Evolutionary conservation across 2,888 invertebrate genomes (phyloP).

Genomic region (Drosophila kuntzei): DNA sequence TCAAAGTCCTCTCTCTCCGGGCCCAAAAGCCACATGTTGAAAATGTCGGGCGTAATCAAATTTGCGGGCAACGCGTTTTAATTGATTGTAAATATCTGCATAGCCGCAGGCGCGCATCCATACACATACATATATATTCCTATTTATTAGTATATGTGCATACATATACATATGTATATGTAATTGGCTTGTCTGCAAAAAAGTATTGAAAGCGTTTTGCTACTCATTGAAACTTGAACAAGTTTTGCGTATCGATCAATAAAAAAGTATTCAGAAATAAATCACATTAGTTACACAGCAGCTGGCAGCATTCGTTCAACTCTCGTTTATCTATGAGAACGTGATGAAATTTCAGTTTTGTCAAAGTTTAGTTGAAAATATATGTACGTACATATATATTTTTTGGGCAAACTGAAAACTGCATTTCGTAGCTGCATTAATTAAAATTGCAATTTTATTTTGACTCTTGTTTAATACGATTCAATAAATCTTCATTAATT

Average conservation of each 20-base stretch:
- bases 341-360: constrained; percentile 33
- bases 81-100: constrained; percentile 73
- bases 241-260: constrained; percentile 45
- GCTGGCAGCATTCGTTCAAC: constrained; percentile 24
- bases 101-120: constrained; percentile 40
- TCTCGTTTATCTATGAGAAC: constrained; percentile 32
- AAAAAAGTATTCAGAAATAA: constrained; percentile 34
- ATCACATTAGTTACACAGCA: constrained; percentile 54
- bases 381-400: too few species aligned
- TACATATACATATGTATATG: background rate
- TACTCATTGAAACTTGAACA: constrained; percentile 45
- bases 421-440: constrained; percentile 11
- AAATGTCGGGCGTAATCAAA: constrained; percentile 62
- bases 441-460: constrained; percentile 20
- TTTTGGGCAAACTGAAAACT: background rate
- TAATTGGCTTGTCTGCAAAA: constrained; percentile 41
- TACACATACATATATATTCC: background rate
- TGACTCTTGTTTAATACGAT: constrained; percentile 1
- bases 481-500: constrained; percentile 16
- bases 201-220: constrained; percentile 34
- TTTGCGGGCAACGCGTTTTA: constrained; percentile 73
- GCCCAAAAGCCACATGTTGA: constrained; percentile 21
- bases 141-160: background rate
- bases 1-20: constrained; percentile 3
- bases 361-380: constrained; percentile 12